phyloP scores from a whole-genome alignment of 2,113 vertebrate species.

The Anarhynchus alexandrinus region DNA sequence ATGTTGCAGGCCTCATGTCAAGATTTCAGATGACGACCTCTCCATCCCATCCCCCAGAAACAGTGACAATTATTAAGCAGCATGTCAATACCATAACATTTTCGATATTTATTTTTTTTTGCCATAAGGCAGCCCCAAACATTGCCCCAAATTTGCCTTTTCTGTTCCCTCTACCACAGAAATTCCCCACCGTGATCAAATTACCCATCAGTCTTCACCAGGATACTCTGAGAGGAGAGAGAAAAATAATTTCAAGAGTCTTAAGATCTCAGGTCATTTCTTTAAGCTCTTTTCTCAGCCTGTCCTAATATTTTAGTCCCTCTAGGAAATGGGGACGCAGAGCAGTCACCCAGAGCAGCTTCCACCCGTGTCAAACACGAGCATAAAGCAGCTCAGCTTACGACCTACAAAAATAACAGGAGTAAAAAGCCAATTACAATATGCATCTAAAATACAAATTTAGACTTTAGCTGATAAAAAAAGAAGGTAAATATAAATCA shows the following conservation, averaged over 20 bases:
- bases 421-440: not conserved
- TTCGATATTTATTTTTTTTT: no score
- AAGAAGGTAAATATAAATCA: not conserved
- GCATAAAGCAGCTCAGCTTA: not conserved
- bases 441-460: not conserved
- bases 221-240: not conserved
- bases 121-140: not conserved
- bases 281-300: not conserved
- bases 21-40: not conserved
- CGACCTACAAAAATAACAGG: not conserved
- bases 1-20: not conserved
- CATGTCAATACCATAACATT: not conserved
- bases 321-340: accelerated
- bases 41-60: not conserved
- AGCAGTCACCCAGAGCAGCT: not conserved
- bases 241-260: not conserved
- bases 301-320: not conserved
- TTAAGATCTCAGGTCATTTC: not conserved
- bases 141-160: not conserved
- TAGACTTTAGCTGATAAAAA: not conserved
- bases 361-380: not conserved
- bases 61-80: not conserved
- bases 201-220: not conserved
- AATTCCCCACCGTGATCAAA: not conserved
- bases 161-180: not conserved